These are phyloP conservation scores for Amblyopsis rosae DNA, from an alignment of 2,113 vertebrate species.

Conservation along the genomic window DNA sequence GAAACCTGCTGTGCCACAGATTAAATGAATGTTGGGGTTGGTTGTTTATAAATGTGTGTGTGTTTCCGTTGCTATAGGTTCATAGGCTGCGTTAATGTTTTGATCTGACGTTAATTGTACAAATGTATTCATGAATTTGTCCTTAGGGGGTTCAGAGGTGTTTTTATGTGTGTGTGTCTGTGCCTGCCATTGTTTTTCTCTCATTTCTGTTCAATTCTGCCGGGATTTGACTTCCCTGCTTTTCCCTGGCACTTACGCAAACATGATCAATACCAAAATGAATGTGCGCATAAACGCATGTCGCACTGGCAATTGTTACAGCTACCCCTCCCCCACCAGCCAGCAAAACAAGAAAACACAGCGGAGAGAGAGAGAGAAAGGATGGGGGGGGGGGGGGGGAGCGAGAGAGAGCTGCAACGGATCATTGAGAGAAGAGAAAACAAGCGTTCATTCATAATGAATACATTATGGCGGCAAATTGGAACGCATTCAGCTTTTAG, in stretches of 20 bases:
- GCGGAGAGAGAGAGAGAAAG: neutral
- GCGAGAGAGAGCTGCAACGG: conserved; percentile 17
- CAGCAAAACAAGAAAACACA: neutral
- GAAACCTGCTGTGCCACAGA: conserved; percentile 49
- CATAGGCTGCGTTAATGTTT: conserved; percentile 11
- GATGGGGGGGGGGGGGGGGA: neutral
- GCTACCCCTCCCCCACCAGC: conserved; percentile 13
- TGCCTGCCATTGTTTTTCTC: conserved; percentile 1
- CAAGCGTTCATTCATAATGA: conserved; percentile 62
- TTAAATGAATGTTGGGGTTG: conserved; percentile 35
- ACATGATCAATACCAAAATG: conserved; percentile 71
- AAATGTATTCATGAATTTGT: conserved; percentile 31
- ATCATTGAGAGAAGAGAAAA: conserved; percentile 40
- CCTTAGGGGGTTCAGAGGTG: conserved; percentile 18
- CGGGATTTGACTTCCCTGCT: conserved; percentile 32
- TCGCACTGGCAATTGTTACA: conserved; percentile 50
- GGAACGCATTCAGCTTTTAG: conserved; percentile 53
- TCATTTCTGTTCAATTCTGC: conserved; percentile 39
- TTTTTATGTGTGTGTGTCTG: conserved; percentile 19
- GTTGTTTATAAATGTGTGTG: neutral
- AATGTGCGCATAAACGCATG: conserved; percentile 62
- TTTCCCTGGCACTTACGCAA: conserved; percentile 35
- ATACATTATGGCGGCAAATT: conserved; percentile 55
- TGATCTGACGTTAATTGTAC: conserved; percentile 15
- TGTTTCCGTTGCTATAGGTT: conserved; percentile 28